phyloP scores from a whole-genome alignment of 1,140 invertebrate species.

The Brachionus rotundiformis region DNA sequence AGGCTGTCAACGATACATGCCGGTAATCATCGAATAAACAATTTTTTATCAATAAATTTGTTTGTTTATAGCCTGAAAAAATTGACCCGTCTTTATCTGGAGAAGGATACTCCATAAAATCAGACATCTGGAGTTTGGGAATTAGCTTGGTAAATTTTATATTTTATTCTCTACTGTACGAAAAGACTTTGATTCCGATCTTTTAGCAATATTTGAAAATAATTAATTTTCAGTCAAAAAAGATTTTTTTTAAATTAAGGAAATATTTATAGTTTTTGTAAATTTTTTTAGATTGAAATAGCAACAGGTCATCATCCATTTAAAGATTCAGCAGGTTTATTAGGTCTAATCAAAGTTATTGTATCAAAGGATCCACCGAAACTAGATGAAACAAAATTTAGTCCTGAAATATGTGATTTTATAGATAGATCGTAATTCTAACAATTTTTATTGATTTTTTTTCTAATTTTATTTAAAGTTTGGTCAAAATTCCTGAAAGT shows the following conservation, averaged over 20 bases:
- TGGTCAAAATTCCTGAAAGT: not conserved
- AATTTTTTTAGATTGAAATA: slow-evolving; percentile 47
- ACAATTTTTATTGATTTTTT: no score
- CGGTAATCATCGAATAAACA: not conserved
- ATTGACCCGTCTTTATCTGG: not conserved
- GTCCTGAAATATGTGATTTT: slow-evolving; percentile 30
- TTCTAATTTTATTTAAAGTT: not conserved
- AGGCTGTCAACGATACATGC: slow-evolving; percentile 28
- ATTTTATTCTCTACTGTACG: no score
- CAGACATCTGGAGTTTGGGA: slow-evolving; percentile 50
- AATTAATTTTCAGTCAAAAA: no score
- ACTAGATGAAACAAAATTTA: slow-evolving; percentile 16
- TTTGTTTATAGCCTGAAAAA: slow-evolving; percentile 32
- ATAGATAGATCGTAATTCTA: slow-evolving; percentile 1
- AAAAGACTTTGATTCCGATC: no score
- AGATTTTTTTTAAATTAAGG: no score
- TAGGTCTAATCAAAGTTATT: slow-evolving; percentile 15
- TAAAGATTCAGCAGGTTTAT: not conserved
- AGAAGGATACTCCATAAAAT: slow-evolving; percentile 30
- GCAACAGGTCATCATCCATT: slow-evolving; percentile 39
- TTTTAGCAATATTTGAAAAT: no score
- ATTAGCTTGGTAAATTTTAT: slow-evolving; percentile 34
- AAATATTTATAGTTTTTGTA: no score
- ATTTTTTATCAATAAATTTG: not conserved
- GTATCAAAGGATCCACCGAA: not conserved